Percentiles rank a stretch among this genome's conserved stretches.
phyloP scores from a whole-genome alignment of 2,888 invertebrate genomes.

The Latrodectus elegans region DNA sequence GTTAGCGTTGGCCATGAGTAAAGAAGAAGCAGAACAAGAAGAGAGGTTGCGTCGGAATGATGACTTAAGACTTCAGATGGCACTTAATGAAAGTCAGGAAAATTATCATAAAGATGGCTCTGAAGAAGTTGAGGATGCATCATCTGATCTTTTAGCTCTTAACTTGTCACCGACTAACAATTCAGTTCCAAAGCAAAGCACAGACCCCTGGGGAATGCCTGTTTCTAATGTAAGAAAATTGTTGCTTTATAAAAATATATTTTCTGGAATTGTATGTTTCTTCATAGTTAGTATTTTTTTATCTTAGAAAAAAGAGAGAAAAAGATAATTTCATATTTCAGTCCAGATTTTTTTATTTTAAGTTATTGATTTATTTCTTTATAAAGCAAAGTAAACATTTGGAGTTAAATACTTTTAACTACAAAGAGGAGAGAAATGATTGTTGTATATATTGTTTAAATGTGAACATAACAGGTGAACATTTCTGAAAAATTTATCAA shows the following conservation, averaged over 20 bases:
- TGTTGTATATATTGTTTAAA: no score
- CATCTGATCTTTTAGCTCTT: slow-evolving; percentile 72
- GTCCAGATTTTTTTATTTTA: no score
- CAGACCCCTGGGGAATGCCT: slow-evolving; percentile 80
- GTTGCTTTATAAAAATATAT: not conserved
- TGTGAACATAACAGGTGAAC: no score
- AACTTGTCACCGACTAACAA: slow-evolving; percentile 59
- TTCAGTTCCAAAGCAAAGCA: slow-evolving; percentile 37
- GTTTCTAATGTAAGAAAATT: slow-evolving; percentile 34
- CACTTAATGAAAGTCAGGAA: slow-evolving; percentile 94
- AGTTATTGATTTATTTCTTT: no score
- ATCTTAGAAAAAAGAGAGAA: no score
- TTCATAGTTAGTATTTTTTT: no score
- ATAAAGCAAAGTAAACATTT: no score
- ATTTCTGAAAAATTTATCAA: no score
- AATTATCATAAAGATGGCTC: slow-evolving; percentile 76
- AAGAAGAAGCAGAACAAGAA: slow-evolving; percentile 98
- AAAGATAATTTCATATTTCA: no score
- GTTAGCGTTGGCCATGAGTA: slow-evolving; percentile 97
- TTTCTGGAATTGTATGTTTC: no score
- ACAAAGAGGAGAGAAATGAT: no score
- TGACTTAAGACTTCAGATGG: slow-evolving; percentile 88
- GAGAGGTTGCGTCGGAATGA: slow-evolving; percentile 94
- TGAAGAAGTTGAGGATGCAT: slow-evolving; percentile 53
- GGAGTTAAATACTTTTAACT: no score